Conservation (phyloP, 53 echinoderm and acorn worm genomes). For the Paracentrotus lividus region DNA sequence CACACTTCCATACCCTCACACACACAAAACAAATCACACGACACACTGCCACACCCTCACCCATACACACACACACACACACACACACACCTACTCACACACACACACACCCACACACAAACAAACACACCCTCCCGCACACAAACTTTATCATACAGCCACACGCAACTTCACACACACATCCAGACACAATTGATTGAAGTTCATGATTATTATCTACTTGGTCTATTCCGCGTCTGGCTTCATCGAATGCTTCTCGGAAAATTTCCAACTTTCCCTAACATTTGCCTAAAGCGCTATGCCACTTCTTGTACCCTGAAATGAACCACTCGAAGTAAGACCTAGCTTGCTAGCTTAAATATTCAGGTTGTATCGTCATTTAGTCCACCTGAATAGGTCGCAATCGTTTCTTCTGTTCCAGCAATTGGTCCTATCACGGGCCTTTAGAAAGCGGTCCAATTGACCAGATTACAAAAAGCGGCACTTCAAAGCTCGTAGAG, state of each 20-base stretch:
- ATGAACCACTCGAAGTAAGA: conserved; percentile 36
- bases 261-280: neutral
- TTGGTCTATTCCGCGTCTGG: neutral
- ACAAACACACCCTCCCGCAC: too few relatives aligned
- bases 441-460: conserved; percentile 49
- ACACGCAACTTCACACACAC: too few relatives aligned
- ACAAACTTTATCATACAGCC: too few relatives aligned
- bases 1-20: too few relatives aligned
- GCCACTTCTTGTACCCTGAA: neutral
- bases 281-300: neutral
- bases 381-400: conserved; percentile 19
- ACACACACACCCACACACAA: too few relatives aligned
- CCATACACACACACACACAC: too few relatives aligned
- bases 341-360: neutral
- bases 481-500: neutral
- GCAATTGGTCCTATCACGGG: conserved; percentile 13
- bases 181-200: too few relatives aligned
- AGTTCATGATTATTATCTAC: neutral
- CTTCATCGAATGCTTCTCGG: neutral
- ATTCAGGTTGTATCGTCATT: conserved; percentile 24
- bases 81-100: too few relatives aligned
- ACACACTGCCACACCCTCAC: too few relatives aligned
- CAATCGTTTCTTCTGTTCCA: conserved; percentile 38
- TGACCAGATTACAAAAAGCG: conserved; percentile 44
- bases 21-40: too few relatives aligned